A percentile compares a stretch with the other conserved stretches of the same genome.
Conservation (phyloP, 1,140 invertebrate species). For the Drosophila kurseongensis region DNA sequence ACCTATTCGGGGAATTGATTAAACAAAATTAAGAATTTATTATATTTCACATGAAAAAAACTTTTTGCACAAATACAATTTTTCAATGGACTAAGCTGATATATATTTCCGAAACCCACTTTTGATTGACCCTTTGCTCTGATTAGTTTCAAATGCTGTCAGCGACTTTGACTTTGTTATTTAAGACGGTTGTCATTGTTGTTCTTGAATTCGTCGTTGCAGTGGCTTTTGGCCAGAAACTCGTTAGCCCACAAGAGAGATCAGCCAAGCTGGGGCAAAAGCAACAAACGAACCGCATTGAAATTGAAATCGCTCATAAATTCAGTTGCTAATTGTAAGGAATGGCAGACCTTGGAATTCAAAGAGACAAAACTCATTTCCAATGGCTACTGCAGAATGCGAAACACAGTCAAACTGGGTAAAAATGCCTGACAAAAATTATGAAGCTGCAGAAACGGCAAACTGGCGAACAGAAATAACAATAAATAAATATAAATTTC, state of each 20-base stretch:
- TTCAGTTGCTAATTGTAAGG: constrained; percentile 79
- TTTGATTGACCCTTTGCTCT: constrained; percentile 17
- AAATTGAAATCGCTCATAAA: constrained; percentile 82
- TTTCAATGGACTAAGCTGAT: too few species aligned
- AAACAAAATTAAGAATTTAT: too few species aligned
- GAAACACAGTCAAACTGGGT: constrained; percentile 3
- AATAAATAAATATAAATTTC: constrained; percentile 83
- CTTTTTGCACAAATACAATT: background rate
- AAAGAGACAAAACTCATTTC: constrained; percentile 56
- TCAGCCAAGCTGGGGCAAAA: constrained; percentile 19
- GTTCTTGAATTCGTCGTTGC: constrained; percentile 24
- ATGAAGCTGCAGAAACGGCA: constrained; percentile 73
- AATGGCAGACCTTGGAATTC: constrained; percentile 78
- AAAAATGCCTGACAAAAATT: constrained; percentile 70
- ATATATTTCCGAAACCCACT: background rate
- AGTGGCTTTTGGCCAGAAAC: constrained; percentile 41
- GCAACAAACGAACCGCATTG: constrained; percentile 56
- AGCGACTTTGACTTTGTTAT: constrained; percentile 49
- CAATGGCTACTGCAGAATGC: constrained; percentile 66
- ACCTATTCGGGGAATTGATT: too few species aligned
- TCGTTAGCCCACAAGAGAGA: constrained; percentile 58
- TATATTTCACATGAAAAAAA: too few species aligned
- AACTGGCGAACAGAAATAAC: constrained; percentile 52
- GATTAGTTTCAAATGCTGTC: constrained; percentile 40
- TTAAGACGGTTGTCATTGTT: constrained; percentile 28